These are phyloP conservation scores for Periophthalmodon schlosseri DNA, from an alignment of 2,113 vertebrate genomes.

Conservation along the genomic window DNA sequence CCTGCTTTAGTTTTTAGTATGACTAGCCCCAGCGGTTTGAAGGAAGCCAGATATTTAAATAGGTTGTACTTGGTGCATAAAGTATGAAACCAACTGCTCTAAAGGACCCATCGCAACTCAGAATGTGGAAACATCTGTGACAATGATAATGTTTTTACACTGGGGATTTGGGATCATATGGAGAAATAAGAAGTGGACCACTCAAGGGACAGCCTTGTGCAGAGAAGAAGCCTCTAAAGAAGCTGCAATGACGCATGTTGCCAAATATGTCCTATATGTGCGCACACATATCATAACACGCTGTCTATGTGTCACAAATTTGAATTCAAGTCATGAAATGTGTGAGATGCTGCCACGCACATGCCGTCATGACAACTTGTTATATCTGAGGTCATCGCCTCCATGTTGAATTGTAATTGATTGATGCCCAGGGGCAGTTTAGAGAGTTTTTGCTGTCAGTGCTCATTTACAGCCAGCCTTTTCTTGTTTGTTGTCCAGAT, in stretches of 20 bases:
- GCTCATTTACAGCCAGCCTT: slow-evolving; percentile 14
- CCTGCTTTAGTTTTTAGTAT: background rate
- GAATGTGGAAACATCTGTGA: background rate
- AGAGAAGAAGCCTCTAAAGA: slow-evolving; percentile 36
- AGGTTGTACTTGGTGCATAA: too few relatives aligned
- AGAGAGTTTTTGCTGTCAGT: slow-evolving; percentile 35
- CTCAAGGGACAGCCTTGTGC: slow-evolving; percentile 33
- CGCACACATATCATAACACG: slow-evolving; percentile 9
- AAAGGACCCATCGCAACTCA: too few relatives aligned
- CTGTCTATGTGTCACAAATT: slow-evolving; percentile 31
- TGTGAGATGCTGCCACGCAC: slow-evolving; percentile 8
- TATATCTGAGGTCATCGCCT: slow-evolving; percentile 57
- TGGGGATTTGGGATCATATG: background rate
- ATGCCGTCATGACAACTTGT: slow-evolving; percentile 56
- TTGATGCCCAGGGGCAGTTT: slow-evolving; percentile 61
- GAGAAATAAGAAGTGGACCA: slow-evolving; percentile 42
- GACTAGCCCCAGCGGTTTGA: too few relatives aligned
- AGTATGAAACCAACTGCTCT: too few relatives aligned
- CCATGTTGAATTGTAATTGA: slow-evolving; percentile 59
- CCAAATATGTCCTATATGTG: slow-evolving; percentile 43
- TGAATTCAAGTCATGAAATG: slow-evolving; percentile 50
- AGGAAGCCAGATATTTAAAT: too few relatives aligned
- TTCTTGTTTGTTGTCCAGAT: slow-evolving; percentile 20
- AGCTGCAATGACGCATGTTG: slow-evolving; percentile 32
- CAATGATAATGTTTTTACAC: background rate